Evolutionary conservation across 2,113 vertebrate genomes (phyloP).

Genomic region (Leucopsar rothschildi): DNA sequence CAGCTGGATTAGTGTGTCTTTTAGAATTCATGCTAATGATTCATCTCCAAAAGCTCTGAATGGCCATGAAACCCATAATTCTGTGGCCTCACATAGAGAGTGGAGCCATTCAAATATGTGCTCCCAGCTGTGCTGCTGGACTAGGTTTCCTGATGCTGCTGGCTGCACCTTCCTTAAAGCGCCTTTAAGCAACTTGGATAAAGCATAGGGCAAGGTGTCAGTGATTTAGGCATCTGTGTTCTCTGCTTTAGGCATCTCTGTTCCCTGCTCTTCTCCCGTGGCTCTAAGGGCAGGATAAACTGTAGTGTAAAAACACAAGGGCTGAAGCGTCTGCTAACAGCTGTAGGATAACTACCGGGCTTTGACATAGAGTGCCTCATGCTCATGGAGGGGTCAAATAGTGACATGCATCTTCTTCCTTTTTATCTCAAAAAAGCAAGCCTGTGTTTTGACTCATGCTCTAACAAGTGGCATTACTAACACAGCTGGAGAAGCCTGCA

Average conservation of each 20-base stretch:
- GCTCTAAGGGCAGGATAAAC: neutral
- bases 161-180: neutral
- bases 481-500: neutral
- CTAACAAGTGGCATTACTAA: neutral
- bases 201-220: fast-evolving
- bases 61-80: neutral
- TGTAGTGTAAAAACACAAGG: neutral
- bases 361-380: neutral
- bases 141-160: neutral
- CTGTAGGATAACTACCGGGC: neutral
- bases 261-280: neutral
- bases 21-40: neutral
- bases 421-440: neutral
- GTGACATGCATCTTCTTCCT: neutral
- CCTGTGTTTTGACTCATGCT: neutral
- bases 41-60: neutral
- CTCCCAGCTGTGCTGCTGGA: neutral
- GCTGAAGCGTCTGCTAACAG: neutral
- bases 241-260: neutral
- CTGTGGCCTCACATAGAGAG: neutral
- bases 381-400: neutral
- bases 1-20: neutral
- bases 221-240: neutral
- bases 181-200: neutral
- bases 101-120: neutral